Base-by-base conservation (phyloP, 2,113 vertebrate genomes). In the Vicugna pacos region DNA sequence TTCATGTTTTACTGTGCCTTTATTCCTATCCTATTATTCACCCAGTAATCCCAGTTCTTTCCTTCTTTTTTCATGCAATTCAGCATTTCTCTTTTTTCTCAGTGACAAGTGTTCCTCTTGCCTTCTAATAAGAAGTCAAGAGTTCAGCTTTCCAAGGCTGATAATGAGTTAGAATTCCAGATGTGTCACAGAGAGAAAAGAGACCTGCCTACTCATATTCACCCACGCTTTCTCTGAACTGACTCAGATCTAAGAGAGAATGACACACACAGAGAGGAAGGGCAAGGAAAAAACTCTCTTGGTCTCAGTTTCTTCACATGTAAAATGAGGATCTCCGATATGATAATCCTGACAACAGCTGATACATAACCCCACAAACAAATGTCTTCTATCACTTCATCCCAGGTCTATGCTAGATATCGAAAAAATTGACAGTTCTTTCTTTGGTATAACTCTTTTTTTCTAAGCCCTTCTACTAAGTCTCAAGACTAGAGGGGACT, bases 31-130 rank as follows among this genome's bases (percentile, higher is more conserved):
- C 38, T 75, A 7, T 20, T 24, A 65, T 89, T 76, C 67, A 82
- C n/a, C 67, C 73, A 72, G 12, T 67, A 46, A 92, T 28, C 22
- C 9, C 6, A 93, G 16, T 67, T 19, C 58, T 88, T 83, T 65
- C 14, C 32, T 84, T 72, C 48, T 60, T 65, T 87, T 93, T 85
- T 54, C 42, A 80, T 8, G 46, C 73, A 86, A 15, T 64, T 81
- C 20, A 69, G 22, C 26, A 76, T 46, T 79, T 82, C 91, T 91
- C 17, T 85, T 84, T 84, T 83, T 85, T 48, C 62, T 97, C 92
- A 65, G 32, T 85, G 64, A 89, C 32, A 86, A 60, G 5, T 52
- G 3, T 62, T 82, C 69, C 17, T 93, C 72, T 87, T 80, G 8
- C 42, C 58, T 88, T 92, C 77, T 70, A 58, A 75, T 58, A 79